Percentiles rank a stretch among this genome's conserved stretches.
Evolutionary conservation across 37 sponge, comb jelly and placozoan species (phyloP).

Genomic region (Tethya wilhelma): DNA sequence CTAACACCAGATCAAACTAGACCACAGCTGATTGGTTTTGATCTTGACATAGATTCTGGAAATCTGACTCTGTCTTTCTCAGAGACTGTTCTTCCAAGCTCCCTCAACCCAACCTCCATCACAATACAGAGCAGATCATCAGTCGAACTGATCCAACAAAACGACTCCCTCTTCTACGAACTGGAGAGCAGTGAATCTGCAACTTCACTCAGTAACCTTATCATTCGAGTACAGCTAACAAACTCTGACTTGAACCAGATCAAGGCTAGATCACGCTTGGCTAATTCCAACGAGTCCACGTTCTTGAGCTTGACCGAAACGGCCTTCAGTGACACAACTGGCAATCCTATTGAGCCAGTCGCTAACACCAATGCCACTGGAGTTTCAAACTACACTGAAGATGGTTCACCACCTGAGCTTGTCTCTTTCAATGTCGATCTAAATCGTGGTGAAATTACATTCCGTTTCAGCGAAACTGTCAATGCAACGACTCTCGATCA

Average conservation of each 20-base stretch:
- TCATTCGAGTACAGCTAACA: conserved; percentile 42
- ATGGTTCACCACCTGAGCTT: conserved; percentile 71
- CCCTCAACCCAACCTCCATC: conserved; percentile 50
- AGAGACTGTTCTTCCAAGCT: conserved; percentile 65
- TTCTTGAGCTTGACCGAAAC: conserved; percentile 53
- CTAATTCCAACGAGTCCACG: conserved; percentile 38
- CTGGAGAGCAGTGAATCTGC: conserved; percentile 47
- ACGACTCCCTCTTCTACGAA: conserved; percentile 37
- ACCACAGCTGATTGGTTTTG: conserved; percentile 63
- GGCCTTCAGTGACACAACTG: conserved; percentile 63
- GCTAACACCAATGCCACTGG: conserved; percentile 27
- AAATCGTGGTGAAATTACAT: conserved; percentile 64
- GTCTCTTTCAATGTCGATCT: conserved; percentile 67
- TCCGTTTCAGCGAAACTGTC: conserved; percentile 88
- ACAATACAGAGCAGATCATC: conserved; percentile 47
- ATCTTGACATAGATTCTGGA: conserved; percentile 76
- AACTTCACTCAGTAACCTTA: conserved; percentile 41
- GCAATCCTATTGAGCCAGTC: conserved; percentile 44
- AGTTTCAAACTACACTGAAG: conserved; percentile 50
- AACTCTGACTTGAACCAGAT: conserved; percentile 73
- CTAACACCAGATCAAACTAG: conserved; percentile 57
- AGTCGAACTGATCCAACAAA: conserved; percentile 9
- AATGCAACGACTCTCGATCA: conserved; percentile 47
- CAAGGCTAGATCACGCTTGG: conserved; percentile 60
- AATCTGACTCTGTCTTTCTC: conserved; percentile 75